Evolutionary conservation across 2,888 invertebrate genomes (phyloP).

Genomic region (Lasioglossum oenotherae): DNA sequence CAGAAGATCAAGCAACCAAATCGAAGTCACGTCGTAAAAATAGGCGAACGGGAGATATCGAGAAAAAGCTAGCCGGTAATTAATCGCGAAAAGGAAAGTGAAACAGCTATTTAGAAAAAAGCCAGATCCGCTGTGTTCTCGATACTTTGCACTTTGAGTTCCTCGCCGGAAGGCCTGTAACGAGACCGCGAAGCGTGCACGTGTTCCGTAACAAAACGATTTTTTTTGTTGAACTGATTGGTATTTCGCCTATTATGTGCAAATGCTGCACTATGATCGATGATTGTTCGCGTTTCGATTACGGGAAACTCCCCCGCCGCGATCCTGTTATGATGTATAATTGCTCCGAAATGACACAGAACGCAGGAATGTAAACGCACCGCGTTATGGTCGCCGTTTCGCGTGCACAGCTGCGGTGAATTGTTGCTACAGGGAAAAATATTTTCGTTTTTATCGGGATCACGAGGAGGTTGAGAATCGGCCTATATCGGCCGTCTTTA

Average conservation of each 20-base stretch:
- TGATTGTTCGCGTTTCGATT: conserved; percentile 12
- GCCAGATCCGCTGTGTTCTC: background rate
- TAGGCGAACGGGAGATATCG: background rate
- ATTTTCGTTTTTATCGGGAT: background rate
- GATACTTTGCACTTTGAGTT: background rate
- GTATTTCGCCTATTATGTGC: background rate
- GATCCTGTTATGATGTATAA: conserved; percentile 30
- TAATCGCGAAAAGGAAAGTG: background rate
- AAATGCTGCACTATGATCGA: conserved; percentile 24
- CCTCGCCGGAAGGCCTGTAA: background rate
- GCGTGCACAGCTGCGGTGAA: background rate
- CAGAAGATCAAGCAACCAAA: too few relatives aligned
- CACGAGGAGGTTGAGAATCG: background rate
- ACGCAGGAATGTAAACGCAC: conserved; percentile 45
- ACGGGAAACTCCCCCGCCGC: background rate
- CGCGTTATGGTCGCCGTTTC: background rate
- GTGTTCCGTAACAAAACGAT: background rate
- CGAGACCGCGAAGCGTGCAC: background rate
- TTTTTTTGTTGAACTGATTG: background rate
- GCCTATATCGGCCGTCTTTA: background rate
- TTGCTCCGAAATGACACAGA: conserved; percentile 52
- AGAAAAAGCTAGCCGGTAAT: background rate
- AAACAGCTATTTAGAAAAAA: background rate
- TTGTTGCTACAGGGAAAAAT: background rate
- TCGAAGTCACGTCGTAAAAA: too few relatives aligned